Base-by-base conservation (phyloP, 2,888 invertebrate genomes). In the Paralinhomoeus sp. region DNA sequence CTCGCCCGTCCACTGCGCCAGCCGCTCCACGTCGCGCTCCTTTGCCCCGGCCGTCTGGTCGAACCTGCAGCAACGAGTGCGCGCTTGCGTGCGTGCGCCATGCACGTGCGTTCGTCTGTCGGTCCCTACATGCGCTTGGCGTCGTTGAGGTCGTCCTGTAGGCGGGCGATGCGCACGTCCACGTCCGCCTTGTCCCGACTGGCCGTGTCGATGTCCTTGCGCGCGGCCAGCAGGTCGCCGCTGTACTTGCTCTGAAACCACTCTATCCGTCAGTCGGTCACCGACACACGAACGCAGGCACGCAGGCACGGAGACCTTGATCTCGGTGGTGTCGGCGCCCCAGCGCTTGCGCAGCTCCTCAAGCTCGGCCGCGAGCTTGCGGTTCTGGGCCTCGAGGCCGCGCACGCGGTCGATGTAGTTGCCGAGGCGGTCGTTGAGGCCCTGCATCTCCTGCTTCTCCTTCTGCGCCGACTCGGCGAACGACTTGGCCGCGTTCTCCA, bases 341-440 rank as follows among this genome's bases (percentile, higher is more conserved):
- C 60, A 60, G 44, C 55, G 56, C 27, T 57, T 55, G 31, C 60
- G 50, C 41, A 60, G 49, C 41, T 58, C 57, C 48, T 60, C 60
- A 46, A 60, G 48, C 43, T 60, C 59, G 35, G 54, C 54, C 24
- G 57, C 60, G 39, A 60, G 50, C 47, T 60, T 57, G 24, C 60
- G 50, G 50, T 60, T 60, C 50, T 58, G 57, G 47, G 57, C 60
- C 47, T 60, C 60, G 45, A 60, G 53, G 37, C 54, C 53, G 51
- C 58, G 58, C 40, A 60, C 60, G n/a, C 60, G 66, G 55, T 70
- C 69, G 50, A 70, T 69, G 59, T 70, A 70, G 58, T 58, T 60
- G 54, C 65, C 69, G 49, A 69, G 66, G 47, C 69, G 60, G 53
- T 69, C 68, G 56, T 70, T 70, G 51, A 70, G 54, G 40, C 57